A percentile compares a stretch with the other conserved stretches of the same genome.
These are phyloP conservation scores for Ciconia boyciana DNA, from an alignment of 2,113 vertebrate species.

Conservation along the genomic window DNA sequence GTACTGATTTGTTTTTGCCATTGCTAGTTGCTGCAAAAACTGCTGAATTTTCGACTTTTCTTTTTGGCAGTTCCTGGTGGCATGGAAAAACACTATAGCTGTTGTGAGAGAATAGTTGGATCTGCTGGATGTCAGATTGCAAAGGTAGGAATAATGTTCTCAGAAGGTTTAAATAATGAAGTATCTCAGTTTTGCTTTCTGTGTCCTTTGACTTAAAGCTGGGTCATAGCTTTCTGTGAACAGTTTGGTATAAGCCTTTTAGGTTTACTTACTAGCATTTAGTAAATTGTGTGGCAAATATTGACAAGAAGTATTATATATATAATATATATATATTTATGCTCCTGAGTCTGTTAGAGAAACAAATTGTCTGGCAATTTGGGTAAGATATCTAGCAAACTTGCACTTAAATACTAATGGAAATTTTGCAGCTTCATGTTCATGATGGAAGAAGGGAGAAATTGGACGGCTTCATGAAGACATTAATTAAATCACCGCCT, in stretches of 20 bases:
- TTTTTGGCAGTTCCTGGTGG: conserved; percentile 73
- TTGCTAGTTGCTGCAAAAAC: neutral
- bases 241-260: neutral
- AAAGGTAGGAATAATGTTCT: conserved; percentile 21
- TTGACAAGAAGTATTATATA: neutral
- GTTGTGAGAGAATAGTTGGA: conserved; percentile 78
- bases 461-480: conserved; percentile 77
- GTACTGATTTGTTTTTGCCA: neutral
- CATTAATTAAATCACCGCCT: neutral
- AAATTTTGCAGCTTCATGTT: conserved; percentile 76
- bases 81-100: conserved; percentile 77
- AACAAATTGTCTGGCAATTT: neutral
- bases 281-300: neutral
- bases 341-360: neutral
- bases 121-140: conserved; percentile 75
- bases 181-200: neutral
- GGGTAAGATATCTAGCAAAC: neutral
- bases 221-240: neutral
- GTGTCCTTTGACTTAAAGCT: neutral
- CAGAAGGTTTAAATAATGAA: neutral
- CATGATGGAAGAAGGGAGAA: conserved; percentile 70
- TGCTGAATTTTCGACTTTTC: neutral
- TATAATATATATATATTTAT: neutral
- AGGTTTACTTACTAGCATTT: neutral
- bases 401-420: neutral